phyloP scores from a whole-genome alignment of 1,140 invertebrate genomes.

The Temnothorax longispinosus region DNA sequence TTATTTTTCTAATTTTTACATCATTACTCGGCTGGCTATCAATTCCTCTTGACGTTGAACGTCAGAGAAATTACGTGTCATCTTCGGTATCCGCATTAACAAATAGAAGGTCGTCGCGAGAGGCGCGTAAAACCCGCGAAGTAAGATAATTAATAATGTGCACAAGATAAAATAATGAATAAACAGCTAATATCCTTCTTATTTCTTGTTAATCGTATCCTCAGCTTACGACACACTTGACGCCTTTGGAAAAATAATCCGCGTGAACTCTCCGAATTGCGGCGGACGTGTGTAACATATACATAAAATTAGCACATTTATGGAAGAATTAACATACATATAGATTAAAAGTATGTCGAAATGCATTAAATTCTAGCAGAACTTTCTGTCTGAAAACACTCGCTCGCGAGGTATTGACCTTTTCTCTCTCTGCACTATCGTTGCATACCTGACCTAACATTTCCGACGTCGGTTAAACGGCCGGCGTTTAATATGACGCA shows the following conservation, averaged over 20 bases:
- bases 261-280: neutral
- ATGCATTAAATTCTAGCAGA: neutral
- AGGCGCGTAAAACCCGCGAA: neutral
- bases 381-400: neutral
- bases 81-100: slow-evolving; percentile 1
- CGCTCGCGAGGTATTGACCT: slow-evolving; percentile 22
- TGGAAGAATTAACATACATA: neutral
- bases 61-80: slow-evolving; percentile 17
- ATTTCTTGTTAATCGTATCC: neutral
- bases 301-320: slow-evolving; percentile 45
- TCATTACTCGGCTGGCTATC: neutral
- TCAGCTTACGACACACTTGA: neutral
- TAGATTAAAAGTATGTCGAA: neutral
- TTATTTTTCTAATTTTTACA: slow-evolving; percentile 50
- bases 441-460: slow-evolving; percentile 25
- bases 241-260: slow-evolving; percentile 1
- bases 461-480: slow-evolving; percentile 12
- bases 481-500: neutral
- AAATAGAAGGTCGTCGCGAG: neutral
- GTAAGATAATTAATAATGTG: slow-evolving; percentile 36
- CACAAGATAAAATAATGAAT: slow-evolving; percentile 7
- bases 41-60: slow-evolving; percentile 8
- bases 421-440: neutral
- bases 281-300: neutral
- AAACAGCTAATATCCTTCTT: neutral